A percentile compares a stretch with the other conserved stretches of the same genome.
Evolutionary conservation across 1,140 invertebrate species (phyloP).

Genomic region (Semibalanus balanoides): DNA sequence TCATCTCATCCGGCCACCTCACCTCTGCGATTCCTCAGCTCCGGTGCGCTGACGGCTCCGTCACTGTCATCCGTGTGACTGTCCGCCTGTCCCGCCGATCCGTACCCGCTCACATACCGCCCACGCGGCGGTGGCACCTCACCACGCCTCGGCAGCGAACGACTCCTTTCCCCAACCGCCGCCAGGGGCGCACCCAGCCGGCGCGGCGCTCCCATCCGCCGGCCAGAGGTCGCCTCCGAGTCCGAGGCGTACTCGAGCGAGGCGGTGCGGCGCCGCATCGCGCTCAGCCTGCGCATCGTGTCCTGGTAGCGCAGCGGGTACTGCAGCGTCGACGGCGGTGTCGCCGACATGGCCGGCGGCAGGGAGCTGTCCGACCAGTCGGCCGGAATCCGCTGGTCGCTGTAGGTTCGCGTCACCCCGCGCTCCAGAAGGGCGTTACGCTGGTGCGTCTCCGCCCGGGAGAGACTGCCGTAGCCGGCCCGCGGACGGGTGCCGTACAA

Average conservation of each 20-base stretch:
- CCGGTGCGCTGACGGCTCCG: constrained; percentile 63
- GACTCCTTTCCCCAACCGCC: not conserved
- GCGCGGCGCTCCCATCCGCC: constrained; percentile 19
- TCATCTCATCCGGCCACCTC: no score
- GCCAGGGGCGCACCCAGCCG: constrained; percentile 37
- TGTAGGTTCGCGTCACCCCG: constrained; percentile 24
- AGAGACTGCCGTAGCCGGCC: constrained; percentile 17
- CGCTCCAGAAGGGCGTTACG: constrained; percentile 39
- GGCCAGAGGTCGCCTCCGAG: constrained; percentile 57
- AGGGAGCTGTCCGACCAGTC: constrained; percentile 19
- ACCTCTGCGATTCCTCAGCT: constrained; percentile 30
- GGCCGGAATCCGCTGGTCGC: constrained; percentile 26
- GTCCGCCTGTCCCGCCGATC: constrained; percentile 31
- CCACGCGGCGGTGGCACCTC: constrained; percentile 7
- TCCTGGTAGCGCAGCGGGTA: constrained; percentile 21
- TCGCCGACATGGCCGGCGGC: constrained; percentile 14
- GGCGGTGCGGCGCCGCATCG: constrained; percentile 23
- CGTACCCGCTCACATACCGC: constrained; percentile 24
- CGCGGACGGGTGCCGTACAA: constrained; percentile 57
- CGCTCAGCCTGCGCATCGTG: constrained; percentile 22
- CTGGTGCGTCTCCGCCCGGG: constrained; percentile 20
- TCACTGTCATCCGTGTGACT: constrained; percentile 55
- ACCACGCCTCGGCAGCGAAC: constrained; percentile 19
- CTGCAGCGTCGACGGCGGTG: constrained; percentile 20
- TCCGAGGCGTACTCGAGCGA: constrained; percentile 80